Evolutionary conservation across 2,888 invertebrate species (phyloP), one percentile per base, ranked within the genome.

Genomic region (Tuta absoluta): DNA sequence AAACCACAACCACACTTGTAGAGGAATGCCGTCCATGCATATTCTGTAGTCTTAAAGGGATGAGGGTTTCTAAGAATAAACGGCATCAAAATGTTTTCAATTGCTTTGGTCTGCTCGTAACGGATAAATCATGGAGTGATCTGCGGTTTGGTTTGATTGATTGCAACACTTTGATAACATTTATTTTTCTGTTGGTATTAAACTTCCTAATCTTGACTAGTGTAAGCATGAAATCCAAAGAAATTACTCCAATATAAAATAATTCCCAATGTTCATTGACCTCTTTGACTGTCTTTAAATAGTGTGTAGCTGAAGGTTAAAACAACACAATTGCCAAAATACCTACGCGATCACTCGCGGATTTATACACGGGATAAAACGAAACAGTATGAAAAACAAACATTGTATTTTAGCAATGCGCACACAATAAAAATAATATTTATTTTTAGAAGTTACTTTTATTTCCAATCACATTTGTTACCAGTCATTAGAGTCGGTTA

Each of bases 191-290:
- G 41, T 41, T 33, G 33, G 17, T 19, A 19, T 48, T 1, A n/a
- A 17, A 48, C 48, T 48, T 48, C 2, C 48, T 19, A 48, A 48
- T 53, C 14, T 0, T 19, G 17, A 19, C 33, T 33, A 33, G 8
- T n/a, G 4, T 8, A 33, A 10, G 33, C 4, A 1, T 33, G 33
- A 33, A 8, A 10, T 17, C n/a, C n/a, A n/a, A 49, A 41, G 41
- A 59, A 41, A 59, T 21, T 7, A 5, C 14, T 24, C 19, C 57
- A 64, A 65, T 58, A 28, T 63, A 63, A 53, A 66, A 65, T 64
- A 66, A 71, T 68, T 67, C 66, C 66, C 64, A 68, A 58, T 68
- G 72, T 71, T 74, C 73, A 73, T 75, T 75, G 74, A 75, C 73
- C 73, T 74, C 72, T 71, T 72, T 72, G 71, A 63, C 37, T 63